Evolutionary conservation across 2,797 vertebrate genomes (phyloP), one percentile per base, ranked within the genome.

Genomic region (Neosilurus hyrtlii): DNA sequence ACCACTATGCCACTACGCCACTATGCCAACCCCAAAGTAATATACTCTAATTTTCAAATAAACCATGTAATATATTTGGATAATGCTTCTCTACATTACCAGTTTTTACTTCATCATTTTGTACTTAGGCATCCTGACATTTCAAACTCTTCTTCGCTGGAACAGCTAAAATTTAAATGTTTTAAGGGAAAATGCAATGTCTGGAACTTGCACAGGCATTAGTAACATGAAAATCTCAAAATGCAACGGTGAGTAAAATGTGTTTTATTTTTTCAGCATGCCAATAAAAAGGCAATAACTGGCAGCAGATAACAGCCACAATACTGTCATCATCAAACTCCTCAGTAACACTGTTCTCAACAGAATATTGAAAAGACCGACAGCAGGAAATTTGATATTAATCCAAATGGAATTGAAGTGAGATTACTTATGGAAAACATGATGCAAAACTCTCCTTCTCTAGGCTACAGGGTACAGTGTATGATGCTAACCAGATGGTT

Each of bases 281-380:
- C 57, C 54, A 83, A 84, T 83, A 83, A 81, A 83, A 83, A 86
- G 54, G 73, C 62, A 83, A 81, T 85, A 82, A 76, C 51, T 57
- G 37, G 37, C 85, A 62, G 80, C 49, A 43, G 81, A 81, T 75
- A 81, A 83, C 52, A 81, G 80, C 66, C 66, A 62, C 37, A 57
- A 79, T 37, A 35, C 35, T 52, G 78, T 85, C 43, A 83, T 83
- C 81, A 61, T 51, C 4, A 14, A 56, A 24, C 61, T 56, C 74
- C 18, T 4, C 62, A 43, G 37, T 66, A 72, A 68, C 20, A 37
- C 16, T 16, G 16, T 54, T 80, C 65, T 35, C 67, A 71, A 67
- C 54, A 43, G 35, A 75, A 24, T 65, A 79, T 80, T 15, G 49
- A 62, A 83, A 62, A 61, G 59, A 57, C 67, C 62, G 51, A 73